Conservation (phyloP, 2,888 invertebrate genomes). For the Artemia sinica region DNA sequence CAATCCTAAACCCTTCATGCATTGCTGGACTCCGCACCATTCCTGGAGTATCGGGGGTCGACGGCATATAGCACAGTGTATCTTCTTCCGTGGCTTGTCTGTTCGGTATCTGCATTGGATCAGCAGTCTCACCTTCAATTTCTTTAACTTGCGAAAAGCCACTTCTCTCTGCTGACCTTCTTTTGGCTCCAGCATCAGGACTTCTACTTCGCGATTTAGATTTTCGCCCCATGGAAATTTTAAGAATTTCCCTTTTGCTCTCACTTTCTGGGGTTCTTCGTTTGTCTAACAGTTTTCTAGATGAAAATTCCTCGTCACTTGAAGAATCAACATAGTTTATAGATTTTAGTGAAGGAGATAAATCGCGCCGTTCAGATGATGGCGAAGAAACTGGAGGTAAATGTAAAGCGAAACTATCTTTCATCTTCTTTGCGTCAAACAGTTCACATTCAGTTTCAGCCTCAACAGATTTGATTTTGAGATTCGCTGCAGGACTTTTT, state of each 20-base stretch:
- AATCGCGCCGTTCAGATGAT: neutral
- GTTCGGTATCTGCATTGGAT: slow-evolving; percentile 21
- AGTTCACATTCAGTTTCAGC: neutral
- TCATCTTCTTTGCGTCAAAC: neutral
- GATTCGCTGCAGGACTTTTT: neutral
- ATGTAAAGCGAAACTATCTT: neutral
- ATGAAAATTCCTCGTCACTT: neutral
- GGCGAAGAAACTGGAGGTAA: slow-evolving; percentile 1
- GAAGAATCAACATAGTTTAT: neutral
- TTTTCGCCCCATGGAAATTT: slow-evolving; percentile 5
- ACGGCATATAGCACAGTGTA: neutral
- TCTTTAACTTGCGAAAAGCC: neutral
- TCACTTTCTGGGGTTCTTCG: slow-evolving; percentile 15
- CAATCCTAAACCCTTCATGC: slow-evolving; percentile 30
- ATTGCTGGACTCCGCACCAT: slow-evolving; percentile 32
- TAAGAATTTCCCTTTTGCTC: slow-evolving; percentile 16
- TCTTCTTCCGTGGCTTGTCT: slow-evolving; percentile 25
- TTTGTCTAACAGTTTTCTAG: neutral
- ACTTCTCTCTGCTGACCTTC: slow-evolving; percentile 9
- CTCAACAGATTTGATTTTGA: neutral
- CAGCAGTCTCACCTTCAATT: neutral
- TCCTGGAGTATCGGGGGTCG: slow-evolving; percentile 25
- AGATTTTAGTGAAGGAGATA: neutral
- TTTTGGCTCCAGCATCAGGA: slow-evolving; percentile 23
- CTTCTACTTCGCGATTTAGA: slow-evolving; percentile 29